phyloP scores from a whole-genome alignment of 2,888 invertebrate species.

The Rhagonycha fulva region DNA sequence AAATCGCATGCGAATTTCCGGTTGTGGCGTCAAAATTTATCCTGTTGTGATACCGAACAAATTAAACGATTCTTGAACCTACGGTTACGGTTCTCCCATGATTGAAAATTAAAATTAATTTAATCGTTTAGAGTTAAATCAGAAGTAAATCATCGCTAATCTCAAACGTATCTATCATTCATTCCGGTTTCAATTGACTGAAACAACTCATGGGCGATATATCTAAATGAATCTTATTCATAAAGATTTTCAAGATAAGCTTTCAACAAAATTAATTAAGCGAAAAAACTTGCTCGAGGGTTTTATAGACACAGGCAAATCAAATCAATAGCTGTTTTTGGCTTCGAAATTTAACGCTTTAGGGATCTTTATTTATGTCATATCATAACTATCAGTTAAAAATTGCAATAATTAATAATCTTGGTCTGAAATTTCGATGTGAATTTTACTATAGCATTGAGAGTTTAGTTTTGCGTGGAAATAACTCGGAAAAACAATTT shows the following conservation, averaged over 20 bases:
- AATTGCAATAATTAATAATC: neutral
- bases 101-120: neutral
- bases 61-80: neutral
- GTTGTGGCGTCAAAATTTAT: neutral
- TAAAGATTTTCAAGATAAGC: neutral
- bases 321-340: neutral
- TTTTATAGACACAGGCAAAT: neutral
- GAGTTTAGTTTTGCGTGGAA: no score
- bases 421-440: neutral
- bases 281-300: neutral
- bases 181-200: neutral
- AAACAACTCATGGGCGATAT: neutral
- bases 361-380: neutral
- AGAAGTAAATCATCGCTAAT: neutral
- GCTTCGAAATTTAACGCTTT: neutral
- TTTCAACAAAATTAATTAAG: neutral
- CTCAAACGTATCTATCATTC: neutral
- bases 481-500: no score
- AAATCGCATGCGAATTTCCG: neutral
- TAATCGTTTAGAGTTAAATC: neutral
- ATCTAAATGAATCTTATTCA: neutral
- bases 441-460: no score
- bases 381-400: neutral
- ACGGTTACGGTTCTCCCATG: neutral
- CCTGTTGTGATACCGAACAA: neutral